Evolutionary conservation across 1,140 invertebrate species (phyloP).

Genomic region (Papilio glaucus): DNA sequence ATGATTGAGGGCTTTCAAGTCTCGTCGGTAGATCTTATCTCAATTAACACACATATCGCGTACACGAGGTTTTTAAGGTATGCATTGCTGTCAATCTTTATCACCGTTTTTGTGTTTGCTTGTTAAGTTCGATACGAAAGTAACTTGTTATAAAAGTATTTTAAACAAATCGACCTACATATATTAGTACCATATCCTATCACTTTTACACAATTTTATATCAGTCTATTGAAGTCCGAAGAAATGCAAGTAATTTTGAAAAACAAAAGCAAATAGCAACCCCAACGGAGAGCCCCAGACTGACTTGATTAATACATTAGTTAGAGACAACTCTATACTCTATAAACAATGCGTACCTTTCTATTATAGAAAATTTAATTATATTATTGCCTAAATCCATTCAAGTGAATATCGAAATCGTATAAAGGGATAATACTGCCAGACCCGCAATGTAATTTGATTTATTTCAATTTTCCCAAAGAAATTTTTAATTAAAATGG

Average conservation of each 20-base stretch:
- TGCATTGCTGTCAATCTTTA: not conserved
- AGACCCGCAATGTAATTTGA: slow-evolving; percentile 33
- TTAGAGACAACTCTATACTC: not conserved
- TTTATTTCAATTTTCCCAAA: slow-evolving; percentile 39
- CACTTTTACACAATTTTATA: not conserved
- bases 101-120: not conserved
- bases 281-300: not conserved
- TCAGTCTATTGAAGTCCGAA: too few species aligned
- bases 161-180: too few species aligned
- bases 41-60: slow-evolving; percentile 39
- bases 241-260: too few species aligned
- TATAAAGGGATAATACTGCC: slow-evolving; percentile 13
- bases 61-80: not conserved
- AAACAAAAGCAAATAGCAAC: too few species aligned
- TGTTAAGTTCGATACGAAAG: not conserved
- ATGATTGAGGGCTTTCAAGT: not conserved
- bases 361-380: too few species aligned
- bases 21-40: slow-evolving; percentile 42
- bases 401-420: slow-evolving; percentile 3
- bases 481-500: slow-evolving; percentile 50
- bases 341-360: not conserved
- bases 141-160: not conserved
- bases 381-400: not conserved
- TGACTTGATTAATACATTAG: not conserved
- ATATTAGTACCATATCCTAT: too few species aligned